These are phyloP conservation scores for Novumbra hubbsi DNA, from an alignment of 2,797 vertebrate genomes.

Conservation along the genomic window DNA sequence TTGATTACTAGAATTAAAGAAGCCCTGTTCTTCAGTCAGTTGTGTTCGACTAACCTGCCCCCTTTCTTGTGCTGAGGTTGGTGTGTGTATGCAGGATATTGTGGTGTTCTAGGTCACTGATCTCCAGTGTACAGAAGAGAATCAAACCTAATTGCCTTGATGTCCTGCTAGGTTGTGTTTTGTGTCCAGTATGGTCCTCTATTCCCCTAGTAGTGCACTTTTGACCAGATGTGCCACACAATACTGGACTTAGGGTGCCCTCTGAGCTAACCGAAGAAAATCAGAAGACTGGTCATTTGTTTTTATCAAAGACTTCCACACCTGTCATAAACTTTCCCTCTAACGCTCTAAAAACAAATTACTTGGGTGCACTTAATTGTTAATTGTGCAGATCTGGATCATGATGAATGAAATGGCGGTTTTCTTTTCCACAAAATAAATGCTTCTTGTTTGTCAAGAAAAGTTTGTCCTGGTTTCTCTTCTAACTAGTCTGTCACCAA, in stretches of 20 bases:
- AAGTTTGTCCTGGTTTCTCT: constrained; percentile 44
- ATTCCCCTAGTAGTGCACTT: not conserved
- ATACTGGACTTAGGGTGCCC: constrained; percentile 8
- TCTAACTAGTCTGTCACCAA: not conserved
- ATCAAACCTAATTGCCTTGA: constrained; percentile 73
- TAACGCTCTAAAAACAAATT: constrained; percentile 69
- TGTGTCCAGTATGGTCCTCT: not conserved
- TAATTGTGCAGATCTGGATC: constrained; percentile 74
- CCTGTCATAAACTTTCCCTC: constrained; percentile 65
- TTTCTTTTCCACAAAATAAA: constrained; percentile 76
- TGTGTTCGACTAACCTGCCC: constrained; percentile 78
- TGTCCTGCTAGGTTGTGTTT: constrained; percentile 74
- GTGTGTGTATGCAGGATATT: not conserved
- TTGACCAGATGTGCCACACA: not conserved
- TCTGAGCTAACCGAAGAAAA: constrained; percentile 73
- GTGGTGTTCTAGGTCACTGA: constrained; percentile 83
- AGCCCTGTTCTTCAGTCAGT: constrained; percentile 59
- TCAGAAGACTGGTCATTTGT: constrained; percentile 83
- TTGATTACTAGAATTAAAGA: constrained; percentile 58
- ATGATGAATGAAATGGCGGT: constrained; percentile 69
- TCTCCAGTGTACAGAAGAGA: constrained; percentile 84
- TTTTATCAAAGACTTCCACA: constrained; percentile 70
- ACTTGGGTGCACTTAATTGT: constrained; percentile 72
- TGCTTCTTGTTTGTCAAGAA: constrained; percentile 77
- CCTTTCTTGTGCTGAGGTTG: constrained; percentile 42